Percentiles rank a stretch among this genome's conserved stretches.
These are phyloP conservation scores for Eristalinus aeneus DNA, from an alignment of 2,888 invertebrate species.

Conservation along the genomic window DNA sequence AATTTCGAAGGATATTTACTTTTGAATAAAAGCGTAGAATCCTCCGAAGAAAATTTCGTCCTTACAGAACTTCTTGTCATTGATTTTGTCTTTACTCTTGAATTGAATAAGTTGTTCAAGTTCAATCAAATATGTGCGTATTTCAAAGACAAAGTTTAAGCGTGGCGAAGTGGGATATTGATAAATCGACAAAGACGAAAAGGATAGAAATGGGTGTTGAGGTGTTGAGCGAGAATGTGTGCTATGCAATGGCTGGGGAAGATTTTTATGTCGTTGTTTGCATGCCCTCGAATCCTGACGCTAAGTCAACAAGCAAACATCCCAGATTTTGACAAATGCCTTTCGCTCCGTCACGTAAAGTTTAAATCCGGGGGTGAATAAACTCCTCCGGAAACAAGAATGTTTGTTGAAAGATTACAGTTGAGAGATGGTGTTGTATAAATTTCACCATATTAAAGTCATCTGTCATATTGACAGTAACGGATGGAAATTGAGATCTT, in stretches of 20 bases:
- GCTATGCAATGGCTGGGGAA: background rate
- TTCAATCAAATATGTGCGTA: slow-evolving; percentile 30
- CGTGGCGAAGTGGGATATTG: slow-evolving; percentile 10
- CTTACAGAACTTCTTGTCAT: slow-evolving; percentile 34
- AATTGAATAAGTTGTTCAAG: slow-evolving; percentile 51
- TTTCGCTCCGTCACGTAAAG: slow-evolving; percentile 31
- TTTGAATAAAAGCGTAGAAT: slow-evolving; percentile 47
- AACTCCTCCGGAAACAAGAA: background rate
- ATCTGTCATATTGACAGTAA: slow-evolving; percentile 28
- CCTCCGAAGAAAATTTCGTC: slow-evolving; percentile 40
- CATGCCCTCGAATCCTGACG: slow-evolving; percentile 23
- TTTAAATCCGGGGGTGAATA: slow-evolving; percentile 12
- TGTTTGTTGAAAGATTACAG: slow-evolving; percentile 30
- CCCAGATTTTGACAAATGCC: slow-evolving; percentile 53
- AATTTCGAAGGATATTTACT: slow-evolving; percentile 26
- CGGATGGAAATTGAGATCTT: slow-evolving; percentile 44
- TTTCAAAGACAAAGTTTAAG: slow-evolving; percentile 45
- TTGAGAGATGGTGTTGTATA: slow-evolving; percentile 40
- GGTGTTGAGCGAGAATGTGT: slow-evolving; percentile 17
- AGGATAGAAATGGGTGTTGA: background rate
- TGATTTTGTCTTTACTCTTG: slow-evolving; percentile 11
- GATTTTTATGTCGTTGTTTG: slow-evolving; percentile 16
- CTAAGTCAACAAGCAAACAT: slow-evolving; percentile 55
- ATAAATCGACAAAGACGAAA: background rate
- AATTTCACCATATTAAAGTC: slow-evolving; percentile 38